These are phyloP conservation scores for Cinclus mexicanus DNA, from an alignment of 2,113 vertebrate species.

Conservation along the genomic window DNA sequence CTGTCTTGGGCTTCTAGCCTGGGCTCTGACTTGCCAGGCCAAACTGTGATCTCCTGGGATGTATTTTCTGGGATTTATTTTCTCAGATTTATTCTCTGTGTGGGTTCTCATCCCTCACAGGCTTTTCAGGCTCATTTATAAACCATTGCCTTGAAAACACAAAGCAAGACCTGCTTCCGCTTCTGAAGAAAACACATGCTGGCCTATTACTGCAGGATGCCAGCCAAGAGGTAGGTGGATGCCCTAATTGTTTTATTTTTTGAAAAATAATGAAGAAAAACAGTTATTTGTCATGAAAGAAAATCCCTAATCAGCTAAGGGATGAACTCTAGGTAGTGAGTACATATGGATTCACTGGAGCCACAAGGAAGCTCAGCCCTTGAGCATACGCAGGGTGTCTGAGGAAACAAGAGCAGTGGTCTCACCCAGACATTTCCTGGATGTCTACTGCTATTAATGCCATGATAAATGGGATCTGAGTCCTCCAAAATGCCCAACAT, in stretches of 20 bases:
- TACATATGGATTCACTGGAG: neutral
- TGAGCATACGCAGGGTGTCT: rapidly evolving
- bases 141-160: neutral
- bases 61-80: neutral
- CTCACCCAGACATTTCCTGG: neutral
- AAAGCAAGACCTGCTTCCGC: neutral
- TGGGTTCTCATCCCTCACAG: neutral
- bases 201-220: neutral
- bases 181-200: neutral
- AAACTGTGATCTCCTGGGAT: neutral
- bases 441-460: neutral
- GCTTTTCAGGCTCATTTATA: neutral
- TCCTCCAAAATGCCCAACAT: neutral
- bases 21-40: neutral
- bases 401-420: rapidly evolving
- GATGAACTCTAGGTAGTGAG: neutral
- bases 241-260: neutral
- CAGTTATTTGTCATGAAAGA: neutral
- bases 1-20: neutral
- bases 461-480: neutral
- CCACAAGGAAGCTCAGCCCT: neutral
- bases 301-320: neutral
- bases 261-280: neutral
- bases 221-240: neutral
- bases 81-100: neutral